phyloP scores from a whole-genome alignment of 2,888 invertebrate species.

The Gymnosoma rotundatum region DNA sequence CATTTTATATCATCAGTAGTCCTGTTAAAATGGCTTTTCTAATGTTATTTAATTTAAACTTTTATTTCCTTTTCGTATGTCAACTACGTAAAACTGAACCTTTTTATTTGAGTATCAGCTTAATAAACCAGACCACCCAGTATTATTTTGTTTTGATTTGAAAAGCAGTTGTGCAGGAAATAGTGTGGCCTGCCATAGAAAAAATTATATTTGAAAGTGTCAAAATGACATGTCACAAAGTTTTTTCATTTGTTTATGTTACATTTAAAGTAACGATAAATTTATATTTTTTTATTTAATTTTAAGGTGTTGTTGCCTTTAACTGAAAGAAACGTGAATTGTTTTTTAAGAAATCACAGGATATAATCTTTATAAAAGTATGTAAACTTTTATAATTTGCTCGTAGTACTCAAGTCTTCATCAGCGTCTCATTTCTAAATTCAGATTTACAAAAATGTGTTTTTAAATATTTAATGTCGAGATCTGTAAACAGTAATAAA shows the following conservation, averaged over 20 bases:
- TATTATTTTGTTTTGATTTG: not conserved
- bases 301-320: not conserved
- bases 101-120: constrained; percentile 31
- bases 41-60: constrained; percentile 43
- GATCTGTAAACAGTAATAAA: no score
- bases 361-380: no score
- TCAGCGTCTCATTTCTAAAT: no score
- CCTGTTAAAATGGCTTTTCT: constrained; percentile 34
- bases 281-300: not conserved
- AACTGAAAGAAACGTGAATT: not conserved
- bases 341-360: not conserved
- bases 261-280: constrained; percentile 72
- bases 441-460: no score
- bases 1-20: constrained; percentile 75
- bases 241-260: constrained; percentile 81
- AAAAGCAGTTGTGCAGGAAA: constrained; percentile 23
- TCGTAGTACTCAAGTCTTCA: no score
- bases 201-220: constrained; percentile 61
- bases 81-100: not conserved
- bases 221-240: constrained; percentile 77
- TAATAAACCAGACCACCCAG: constrained; percentile 35
- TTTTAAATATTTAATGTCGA: no score
- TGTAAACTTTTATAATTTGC: no score
- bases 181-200: constrained; percentile 39
- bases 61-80: constrained; percentile 8